These are phyloP conservation scores for Anolis carolinensis DNA, from an alignment of 2,113 vertebrate genomes.

Conservation along the genomic window DNA sequence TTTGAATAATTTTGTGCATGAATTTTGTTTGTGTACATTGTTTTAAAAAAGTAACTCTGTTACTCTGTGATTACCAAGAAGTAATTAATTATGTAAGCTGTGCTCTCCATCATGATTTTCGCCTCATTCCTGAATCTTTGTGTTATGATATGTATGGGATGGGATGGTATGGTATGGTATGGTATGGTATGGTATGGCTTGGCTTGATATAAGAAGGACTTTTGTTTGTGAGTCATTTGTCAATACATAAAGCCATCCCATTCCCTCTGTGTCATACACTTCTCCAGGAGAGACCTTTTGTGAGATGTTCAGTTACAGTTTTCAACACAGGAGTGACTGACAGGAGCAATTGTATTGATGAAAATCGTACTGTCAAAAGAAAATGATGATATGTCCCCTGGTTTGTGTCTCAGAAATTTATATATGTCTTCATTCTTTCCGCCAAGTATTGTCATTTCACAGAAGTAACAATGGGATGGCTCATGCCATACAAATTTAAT, in stretches of 20 bases:
- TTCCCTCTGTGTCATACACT: not conserved
- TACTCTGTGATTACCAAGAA: too few species aligned
- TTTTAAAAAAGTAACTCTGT: too few species aligned
- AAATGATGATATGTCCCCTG: not conserved
- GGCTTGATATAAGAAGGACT: not conserved
- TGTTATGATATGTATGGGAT: not conserved
- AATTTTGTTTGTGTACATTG: too few species aligned
- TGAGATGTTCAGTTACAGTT: not conserved
- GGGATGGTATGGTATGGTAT: too few species aligned
- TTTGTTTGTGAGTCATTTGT: not conserved
- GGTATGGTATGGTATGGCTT: too few species aligned
- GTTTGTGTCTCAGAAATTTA: not conserved
- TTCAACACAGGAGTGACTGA: not conserved
- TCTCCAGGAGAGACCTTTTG: not conserved
- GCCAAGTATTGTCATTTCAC: not conserved
- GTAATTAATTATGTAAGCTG: not conserved
- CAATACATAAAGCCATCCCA: not conserved
- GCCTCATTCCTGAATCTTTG: not conserved
- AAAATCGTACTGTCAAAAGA: not conserved
- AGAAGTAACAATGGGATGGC: not conserved
- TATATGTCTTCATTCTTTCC: not conserved
- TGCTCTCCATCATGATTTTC: not conserved
- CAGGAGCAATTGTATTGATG: not conserved
- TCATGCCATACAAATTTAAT: slow-evolving; percentile 6
- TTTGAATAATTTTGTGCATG: too few species aligned